phyloP scores from a whole-genome alignment of 2,113 vertebrate species.

The Montifringilla adamsi region DNA sequence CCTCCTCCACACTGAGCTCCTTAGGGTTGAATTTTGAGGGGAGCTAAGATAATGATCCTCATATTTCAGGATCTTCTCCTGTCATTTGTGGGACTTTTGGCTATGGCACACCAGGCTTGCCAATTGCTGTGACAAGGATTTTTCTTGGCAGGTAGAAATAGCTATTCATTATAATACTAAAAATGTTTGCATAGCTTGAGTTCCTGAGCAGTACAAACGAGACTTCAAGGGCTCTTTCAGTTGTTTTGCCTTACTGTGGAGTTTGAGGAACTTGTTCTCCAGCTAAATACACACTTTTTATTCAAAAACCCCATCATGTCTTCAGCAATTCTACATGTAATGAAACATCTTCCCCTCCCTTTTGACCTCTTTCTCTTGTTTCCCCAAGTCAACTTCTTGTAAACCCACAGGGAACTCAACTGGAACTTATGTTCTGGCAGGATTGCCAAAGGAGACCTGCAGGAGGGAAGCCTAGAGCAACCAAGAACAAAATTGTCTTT shows the following conservation, averaged over 20 bases:
- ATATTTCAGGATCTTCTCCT: conserved; percentile 1
- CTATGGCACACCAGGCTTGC: not conserved
- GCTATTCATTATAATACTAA: not conserved
- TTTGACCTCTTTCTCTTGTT: not conserved
- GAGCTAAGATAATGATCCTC: not conserved
- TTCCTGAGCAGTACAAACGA: not conserved
- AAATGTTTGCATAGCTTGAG: not conserved
- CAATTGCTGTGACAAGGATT: not conserved
- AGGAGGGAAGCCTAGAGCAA: not conserved
- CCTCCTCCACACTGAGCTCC: not conserved
- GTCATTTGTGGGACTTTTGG: not conserved
- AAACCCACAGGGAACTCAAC: not conserved
- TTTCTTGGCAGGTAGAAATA: not conserved
- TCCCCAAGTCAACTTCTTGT: not conserved
- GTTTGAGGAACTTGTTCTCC: not conserved
- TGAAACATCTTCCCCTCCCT: not conserved
- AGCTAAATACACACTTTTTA: not conserved
- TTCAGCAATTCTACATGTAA: not conserved
- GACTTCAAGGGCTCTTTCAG: not conserved
- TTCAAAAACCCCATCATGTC: not conserved
- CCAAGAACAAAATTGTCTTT: not conserved
- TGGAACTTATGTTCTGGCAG: not conserved
- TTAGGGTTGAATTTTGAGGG: conserved; percentile 7
- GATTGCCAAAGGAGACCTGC: not conserved
- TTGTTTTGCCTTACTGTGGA: not conserved